phyloP scores from a whole-genome alignment of 2,113 vertebrate species.

The Planiliza haematocheilus region DNA sequence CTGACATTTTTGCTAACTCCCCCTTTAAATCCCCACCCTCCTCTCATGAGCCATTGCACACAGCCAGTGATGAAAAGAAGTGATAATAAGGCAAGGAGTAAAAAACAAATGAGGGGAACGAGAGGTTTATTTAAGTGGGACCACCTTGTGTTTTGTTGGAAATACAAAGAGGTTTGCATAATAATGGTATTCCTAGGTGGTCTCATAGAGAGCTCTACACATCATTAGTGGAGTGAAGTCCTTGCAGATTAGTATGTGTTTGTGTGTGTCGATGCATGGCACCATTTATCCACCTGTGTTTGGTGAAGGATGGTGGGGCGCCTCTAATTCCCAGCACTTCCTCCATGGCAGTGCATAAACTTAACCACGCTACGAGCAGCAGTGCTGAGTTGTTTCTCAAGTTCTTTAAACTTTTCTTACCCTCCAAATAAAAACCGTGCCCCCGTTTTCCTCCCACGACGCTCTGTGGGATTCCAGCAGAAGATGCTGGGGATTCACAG shows the following conservation, averaged over 20 bases:
- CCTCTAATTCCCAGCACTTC: conserved; percentile 46
- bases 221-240: conserved; percentile 68
- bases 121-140: conserved; percentile 59
- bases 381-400: conserved; percentile 32
- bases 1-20: conserved; percentile 53
- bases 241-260: conserved; percentile 53
- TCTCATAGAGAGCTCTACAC: conserved; percentile 53
- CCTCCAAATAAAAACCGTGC: conserved; percentile 1
- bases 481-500: conserved; percentile 8
- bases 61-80: conserved; percentile 56
- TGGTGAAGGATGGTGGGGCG: conserved; percentile 23
- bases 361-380: conserved; percentile 7
- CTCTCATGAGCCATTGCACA: conserved; percentile 29
- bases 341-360: conserved; percentile 41
- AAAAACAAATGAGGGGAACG: conserved; percentile 49
- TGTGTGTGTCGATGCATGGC: conserved; percentile 40
- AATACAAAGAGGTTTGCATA: conserved; percentile 66
- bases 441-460: conserved; percentile 6
- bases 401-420: conserved; percentile 38
- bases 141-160: conserved; percentile 68
- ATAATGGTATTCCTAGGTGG: conserved; percentile 59
- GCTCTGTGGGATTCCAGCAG: conserved; percentile 21
- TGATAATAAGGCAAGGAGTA: conserved; percentile 49
- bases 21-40: conserved; percentile 2
- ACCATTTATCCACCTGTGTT: conserved; percentile 57